Base-by-base conservation (phyloP, 2,888 invertebrate genomes). In the Chymomyza procnemis region DNA sequence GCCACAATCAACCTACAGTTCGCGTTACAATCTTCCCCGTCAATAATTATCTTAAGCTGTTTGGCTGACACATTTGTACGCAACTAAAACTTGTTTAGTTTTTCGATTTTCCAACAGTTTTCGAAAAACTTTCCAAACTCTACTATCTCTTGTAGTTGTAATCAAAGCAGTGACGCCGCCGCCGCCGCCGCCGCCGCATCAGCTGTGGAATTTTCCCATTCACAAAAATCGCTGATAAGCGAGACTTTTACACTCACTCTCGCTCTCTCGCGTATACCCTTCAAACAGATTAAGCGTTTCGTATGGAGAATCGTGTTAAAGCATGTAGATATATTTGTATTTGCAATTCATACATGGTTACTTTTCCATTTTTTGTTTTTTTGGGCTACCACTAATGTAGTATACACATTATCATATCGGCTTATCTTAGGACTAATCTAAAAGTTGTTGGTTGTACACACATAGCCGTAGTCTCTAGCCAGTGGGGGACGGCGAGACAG, bases 401-500 rank as follows among this genome's bases (percentile, higher is more conserved):
- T 76, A 69, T 78, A 73, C 74, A 70, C 82, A 82, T 80, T 80
- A 78, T 75, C 82, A 78, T 69, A 61, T 58, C 55, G 54, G n/a
- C 67, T 79, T 64, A 72, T 68, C 68, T 47, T 71, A 85, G 80
- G 73, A 52, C 73, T 72, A 71, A 73, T 60, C 18, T 67, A 72
- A 81, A 78, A 69, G 19, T 50, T 50, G 19, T 19, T 50, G 8
- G 50, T 16, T 50, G 19, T 50, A n/a, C 50, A 50, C 18, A 50
- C 50, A 50, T n/a, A 50, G 50, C 50, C 19, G 18, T 50, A 61
- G 64, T 65, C 52, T 26, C 26, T n/a, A n/a, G 73, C 52, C 56
- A 5, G 47, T 6, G 18, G 46, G 16, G 55, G n/a, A n/a, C n/a
- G n/a, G n/a, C n/a, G n/a, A 8, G 5, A 47, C 22, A 19, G 30